phyloP scores from a whole-genome alignment of 2,888 invertebrate genomes.

The Campoletis raptor region DNA sequence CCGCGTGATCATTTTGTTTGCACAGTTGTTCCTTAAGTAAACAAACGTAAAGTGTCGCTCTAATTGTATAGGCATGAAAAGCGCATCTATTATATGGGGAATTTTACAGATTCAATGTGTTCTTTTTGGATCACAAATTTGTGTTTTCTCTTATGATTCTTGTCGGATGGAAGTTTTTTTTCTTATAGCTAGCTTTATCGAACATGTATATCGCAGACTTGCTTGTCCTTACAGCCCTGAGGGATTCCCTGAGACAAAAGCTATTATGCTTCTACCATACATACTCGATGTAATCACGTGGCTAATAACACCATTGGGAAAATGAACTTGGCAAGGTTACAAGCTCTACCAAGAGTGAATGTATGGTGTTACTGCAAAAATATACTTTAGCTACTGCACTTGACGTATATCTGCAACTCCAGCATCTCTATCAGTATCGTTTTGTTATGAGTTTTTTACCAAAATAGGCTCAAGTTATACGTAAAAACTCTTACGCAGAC shows the following conservation, averaged over 20 bases:
- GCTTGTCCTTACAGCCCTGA: neutral
- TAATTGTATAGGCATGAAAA: neutral
- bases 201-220: neutral
- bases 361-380: constrained; percentile 12
- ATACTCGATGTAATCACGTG: constrained; percentile 13
- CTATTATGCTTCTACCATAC: constrained; percentile 1
- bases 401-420: neutral
- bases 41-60: neutral
- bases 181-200: neutral
- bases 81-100: neutral
- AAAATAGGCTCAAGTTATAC: constrained; percentile 23
- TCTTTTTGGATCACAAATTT: neutral
- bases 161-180: neutral
- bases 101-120: neutral
- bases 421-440: neutral
- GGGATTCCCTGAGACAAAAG: neutral
- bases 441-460: neutral
- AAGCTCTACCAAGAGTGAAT: constrained; percentile 28
- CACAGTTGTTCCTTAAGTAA: neutral
- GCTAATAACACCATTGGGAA: constrained; percentile 60
- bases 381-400: neutral
- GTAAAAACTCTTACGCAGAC: neutral
- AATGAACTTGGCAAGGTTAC: constrained; percentile 45
- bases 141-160: neutral
- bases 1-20: neutral